Evolutionary conservation across 2,797 vertebrate genomes (phyloP).

Genomic region (Nyctibius grandis): DNA sequence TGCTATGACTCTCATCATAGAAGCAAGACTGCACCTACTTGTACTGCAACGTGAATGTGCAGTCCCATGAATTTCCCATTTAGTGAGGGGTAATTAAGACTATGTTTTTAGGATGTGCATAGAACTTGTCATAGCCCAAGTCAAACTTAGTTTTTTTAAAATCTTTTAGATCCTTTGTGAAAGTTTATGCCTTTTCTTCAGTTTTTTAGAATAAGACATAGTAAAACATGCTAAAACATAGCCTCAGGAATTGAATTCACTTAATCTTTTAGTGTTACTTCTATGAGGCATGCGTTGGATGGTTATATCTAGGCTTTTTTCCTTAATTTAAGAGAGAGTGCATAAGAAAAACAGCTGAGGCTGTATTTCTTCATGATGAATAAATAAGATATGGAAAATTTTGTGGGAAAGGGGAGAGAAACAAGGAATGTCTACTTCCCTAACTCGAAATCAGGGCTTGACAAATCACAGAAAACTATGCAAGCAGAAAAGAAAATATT

Average conservation of each 20-base stretch:
- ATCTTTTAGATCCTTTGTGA: neutral
- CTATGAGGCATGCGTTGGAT: neutral
- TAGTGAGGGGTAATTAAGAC: neutral
- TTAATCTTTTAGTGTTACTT: neutral
- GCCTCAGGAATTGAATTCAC: neutral
- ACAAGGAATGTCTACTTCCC: neutral
- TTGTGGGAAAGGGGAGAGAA: neutral
- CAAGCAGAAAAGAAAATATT: neutral
- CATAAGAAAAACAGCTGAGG: neutral
- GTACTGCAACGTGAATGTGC: neutral
- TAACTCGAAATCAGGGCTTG: neutral
- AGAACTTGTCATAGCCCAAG: neutral
- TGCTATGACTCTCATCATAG: neutral
- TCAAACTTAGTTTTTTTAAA: neutral
- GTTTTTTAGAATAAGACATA: neutral
- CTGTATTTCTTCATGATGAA: neutral
- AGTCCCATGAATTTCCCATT: neutral
- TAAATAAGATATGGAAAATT: neutral
- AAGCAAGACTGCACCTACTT: neutral
- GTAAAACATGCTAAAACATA: neutral
- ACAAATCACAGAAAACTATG: neutral
- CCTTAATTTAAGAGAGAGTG: neutral
- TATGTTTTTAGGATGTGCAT: neutral
- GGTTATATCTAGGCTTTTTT: neutral
- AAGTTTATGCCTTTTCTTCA: neutral